Conservation (phyloP, 2,888 invertebrate species). For the Nomada ferruginata region DNA sequence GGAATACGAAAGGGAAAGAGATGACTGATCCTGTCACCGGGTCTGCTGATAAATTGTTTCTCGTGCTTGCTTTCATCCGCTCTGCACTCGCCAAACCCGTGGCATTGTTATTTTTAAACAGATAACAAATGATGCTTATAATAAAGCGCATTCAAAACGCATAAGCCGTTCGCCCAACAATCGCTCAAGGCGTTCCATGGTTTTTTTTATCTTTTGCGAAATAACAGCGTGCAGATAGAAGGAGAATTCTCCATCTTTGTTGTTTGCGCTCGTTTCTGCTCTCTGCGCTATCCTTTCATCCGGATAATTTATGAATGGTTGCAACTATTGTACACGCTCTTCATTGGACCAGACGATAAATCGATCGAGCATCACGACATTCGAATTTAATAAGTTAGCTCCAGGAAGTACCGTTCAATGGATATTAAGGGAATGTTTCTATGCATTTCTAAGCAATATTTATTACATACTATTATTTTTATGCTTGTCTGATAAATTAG, state of each 20-base stretch:
- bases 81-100: slow-evolving; percentile 26
- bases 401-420: neutral
- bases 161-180: slow-evolving; percentile 62
- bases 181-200: slow-evolving; percentile 56
- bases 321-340: slow-evolving; percentile 3
- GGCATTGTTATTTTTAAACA: slow-evolving; percentile 78
- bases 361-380: neutral
- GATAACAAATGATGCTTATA: slow-evolving; percentile 79
- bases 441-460: too few species aligned
- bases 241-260: slow-evolving; percentile 20
- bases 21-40: slow-evolving; percentile 65
- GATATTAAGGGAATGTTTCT: neutral
- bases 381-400: slow-evolving; percentile 5
- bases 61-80: slow-evolving; percentile 54
- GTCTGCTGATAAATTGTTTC: slow-evolving; percentile 75
- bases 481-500: too few species aligned
- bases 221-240: slow-evolving; percentile 6
- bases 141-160: slow-evolving; percentile 75
- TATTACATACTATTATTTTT: too few species aligned
- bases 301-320: slow-evolving; percentile 49
- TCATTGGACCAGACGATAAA: neutral
- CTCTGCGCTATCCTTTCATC: slow-evolving; percentile 17
- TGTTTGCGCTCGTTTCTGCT: neutral
- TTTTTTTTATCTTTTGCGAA: slow-evolving; percentile 44
- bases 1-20: slow-evolving; percentile 45